Percentiles rank a stretch among this genome's conserved stretches.
These are phyloP conservation scores for Scelioninae gen. 1 DNA, from an alignment of 2,888 invertebrate species.

Conservation along the genomic window DNA sequence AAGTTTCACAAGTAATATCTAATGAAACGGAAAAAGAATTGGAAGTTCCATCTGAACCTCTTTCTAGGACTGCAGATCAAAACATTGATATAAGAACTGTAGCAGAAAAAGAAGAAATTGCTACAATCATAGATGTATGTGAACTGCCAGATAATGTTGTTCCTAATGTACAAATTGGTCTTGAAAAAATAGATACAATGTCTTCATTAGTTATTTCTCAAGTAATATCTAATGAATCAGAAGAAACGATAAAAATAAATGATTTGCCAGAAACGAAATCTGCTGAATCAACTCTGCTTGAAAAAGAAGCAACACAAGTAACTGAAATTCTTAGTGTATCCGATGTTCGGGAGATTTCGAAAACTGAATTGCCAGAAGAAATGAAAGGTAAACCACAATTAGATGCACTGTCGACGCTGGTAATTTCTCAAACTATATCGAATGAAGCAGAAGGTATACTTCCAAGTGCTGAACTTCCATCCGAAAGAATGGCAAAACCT, in stretches of 20 bases:
- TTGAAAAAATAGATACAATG: constrained; percentile 74
- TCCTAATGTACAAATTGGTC: constrained; percentile 64
- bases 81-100: too few species aligned
- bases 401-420: constrained; percentile 75
- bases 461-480: constrained; percentile 37
- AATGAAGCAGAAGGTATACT: constrained; percentile 75
- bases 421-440: constrained; percentile 73
- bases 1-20: too few species aligned
- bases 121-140: neutral
- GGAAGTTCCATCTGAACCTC: constrained; percentile 6
- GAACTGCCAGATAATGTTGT: constrained; percentile 33
- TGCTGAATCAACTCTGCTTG: constrained; percentile 71
- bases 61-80: too few species aligned
- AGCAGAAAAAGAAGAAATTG: too few species aligned
- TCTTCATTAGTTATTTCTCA: constrained; percentile 71
- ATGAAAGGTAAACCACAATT: constrained; percentile 77
- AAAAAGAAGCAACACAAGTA: constrained; percentile 82
- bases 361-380: constrained; percentile 70
- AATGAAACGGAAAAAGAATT: too few species aligned
- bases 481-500: constrained; percentile 70
- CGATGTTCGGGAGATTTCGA: constrained; percentile 74
- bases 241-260: constrained; percentile 21
- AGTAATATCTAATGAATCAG: constrained; percentile 58
- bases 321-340: constrained; percentile 78
- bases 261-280: constrained; percentile 49